Evolutionary conservation across 2,113 vertebrate genomes (phyloP).

Genomic region (Columbina picui): DNA sequence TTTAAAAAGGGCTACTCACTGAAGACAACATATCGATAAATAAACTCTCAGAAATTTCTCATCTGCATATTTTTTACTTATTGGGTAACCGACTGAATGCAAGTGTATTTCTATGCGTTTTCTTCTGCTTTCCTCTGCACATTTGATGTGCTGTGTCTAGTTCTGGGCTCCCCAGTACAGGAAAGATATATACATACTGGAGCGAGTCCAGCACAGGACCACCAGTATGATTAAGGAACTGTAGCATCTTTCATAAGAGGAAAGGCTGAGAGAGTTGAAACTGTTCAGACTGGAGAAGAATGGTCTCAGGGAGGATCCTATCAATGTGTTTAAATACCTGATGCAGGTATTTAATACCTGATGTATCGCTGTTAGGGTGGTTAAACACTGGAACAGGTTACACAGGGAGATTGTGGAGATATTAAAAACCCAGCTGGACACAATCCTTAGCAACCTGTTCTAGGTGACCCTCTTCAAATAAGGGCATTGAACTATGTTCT

Average conservation of each 20-base stretch:
- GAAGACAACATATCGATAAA: background rate
- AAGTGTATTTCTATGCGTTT: background rate
- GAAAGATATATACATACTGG: accelerated
- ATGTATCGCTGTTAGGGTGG: background rate
- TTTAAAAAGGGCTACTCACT: background rate
- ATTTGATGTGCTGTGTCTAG: background rate
- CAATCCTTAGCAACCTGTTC: background rate
- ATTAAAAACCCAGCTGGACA: background rate
- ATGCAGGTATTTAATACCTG: too few relatives aligned
- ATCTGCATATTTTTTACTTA: background rate
- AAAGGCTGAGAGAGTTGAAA: background rate
- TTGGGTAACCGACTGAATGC: background rate
- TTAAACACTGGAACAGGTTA: background rate
- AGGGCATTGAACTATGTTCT: background rate
- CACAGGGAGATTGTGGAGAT: background rate
- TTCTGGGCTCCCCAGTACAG: background rate
- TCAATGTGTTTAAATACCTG: background rate
- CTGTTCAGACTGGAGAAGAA: background rate
- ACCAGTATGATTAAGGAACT: background rate
- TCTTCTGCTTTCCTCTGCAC: background rate
- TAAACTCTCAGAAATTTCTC: background rate
- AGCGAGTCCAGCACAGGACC: background rate
- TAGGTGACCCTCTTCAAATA: background rate
- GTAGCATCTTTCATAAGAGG: background rate
- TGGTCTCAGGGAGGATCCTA: background rate